Percentiles rank a stretch among this genome's conserved stretches.
phyloP scores from a whole-genome alignment of 2,888 invertebrate genomes.

The Lithophane semibrunnea region DNA sequence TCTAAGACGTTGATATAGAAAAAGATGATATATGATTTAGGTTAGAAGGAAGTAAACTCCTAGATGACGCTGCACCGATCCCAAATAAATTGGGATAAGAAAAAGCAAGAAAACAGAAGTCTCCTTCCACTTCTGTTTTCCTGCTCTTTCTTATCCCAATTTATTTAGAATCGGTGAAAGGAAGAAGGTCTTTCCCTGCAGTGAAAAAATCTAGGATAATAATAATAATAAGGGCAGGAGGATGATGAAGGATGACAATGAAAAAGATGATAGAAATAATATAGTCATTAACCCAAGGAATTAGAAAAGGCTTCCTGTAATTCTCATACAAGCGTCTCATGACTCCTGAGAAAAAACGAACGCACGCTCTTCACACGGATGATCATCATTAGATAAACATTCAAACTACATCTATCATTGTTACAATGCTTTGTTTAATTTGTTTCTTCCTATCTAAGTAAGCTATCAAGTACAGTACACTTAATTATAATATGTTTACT shows the following conservation, averaged over 20 bases:
- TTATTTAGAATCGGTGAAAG: too few species aligned
- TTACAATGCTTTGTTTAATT: conserved; percentile 59
- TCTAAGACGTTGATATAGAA: not conserved
- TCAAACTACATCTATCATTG: conserved; percentile 51
- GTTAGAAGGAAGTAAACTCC: not conserved
- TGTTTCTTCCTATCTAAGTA: conserved; percentile 51
- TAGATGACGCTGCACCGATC: not conserved
- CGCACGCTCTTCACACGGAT: conserved; percentile 28
- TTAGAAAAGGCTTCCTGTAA: conserved; percentile 8
- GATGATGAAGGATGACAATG: not conserved
- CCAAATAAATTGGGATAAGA: not conserved
- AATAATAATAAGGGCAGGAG: not conserved
- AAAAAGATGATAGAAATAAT: not conserved
- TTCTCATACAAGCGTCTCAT: not conserved
- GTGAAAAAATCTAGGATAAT: not conserved
- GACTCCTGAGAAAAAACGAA: conserved; percentile 13
- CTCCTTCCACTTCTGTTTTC: too few species aligned
- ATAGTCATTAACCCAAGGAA: conserved; percentile 9
- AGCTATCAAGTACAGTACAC: conserved; percentile 61
- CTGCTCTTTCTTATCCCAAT: too few species aligned
- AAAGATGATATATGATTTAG: not conserved
- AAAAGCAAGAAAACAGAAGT: too few species aligned
- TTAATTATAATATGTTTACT: conserved; percentile 61
- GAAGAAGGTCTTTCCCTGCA: not conserved
- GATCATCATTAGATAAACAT: conserved; percentile 47